A percentile compares a stretch with the other conserved stretches of the same genome.
Conservation (phyloP, 2,888 invertebrate genomes). For the Camponotus fellah region DNA sequence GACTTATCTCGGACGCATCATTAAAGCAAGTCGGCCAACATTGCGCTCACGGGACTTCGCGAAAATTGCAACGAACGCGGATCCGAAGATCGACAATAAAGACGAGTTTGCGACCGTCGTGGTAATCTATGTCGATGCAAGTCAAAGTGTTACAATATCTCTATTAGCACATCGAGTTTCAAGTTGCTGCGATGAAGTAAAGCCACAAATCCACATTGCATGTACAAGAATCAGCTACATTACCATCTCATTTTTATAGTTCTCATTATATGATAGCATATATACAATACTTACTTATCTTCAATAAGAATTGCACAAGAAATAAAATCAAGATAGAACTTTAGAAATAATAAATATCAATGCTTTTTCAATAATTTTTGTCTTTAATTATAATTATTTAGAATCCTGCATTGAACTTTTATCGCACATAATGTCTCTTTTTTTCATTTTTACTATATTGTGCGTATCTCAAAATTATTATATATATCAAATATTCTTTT, state of each 20-base stretch:
- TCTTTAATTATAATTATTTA: background rate
- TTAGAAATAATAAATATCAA: background rate
- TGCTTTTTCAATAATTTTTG: background rate
- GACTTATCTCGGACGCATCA: conserved; percentile 59
- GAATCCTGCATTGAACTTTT: background rate
- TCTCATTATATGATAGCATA: background rate
- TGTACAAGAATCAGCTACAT: conserved; percentile 37
- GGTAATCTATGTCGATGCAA: conserved; percentile 71
- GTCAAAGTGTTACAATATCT: conserved; percentile 71
- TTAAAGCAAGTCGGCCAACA: conserved; percentile 67
- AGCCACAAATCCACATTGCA: conserved; percentile 38
- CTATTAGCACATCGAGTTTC: conserved; percentile 68
- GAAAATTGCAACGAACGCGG: conserved; percentile 59
- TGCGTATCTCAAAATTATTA: background rate
- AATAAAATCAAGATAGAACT: background rate
- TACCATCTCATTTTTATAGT: background rate
- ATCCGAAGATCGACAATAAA: conserved; percentile 67
- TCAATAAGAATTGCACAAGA: background rate
- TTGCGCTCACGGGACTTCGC: conserved; percentile 52
- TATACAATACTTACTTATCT: background rate
- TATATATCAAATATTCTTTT: no score
- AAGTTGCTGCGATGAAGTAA: conserved; percentile 36
- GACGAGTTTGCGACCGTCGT: conserved; percentile 54
- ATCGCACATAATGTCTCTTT: background rate
- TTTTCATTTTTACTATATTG: background rate